phyloP scores from a whole-genome alignment of 2,113 vertebrate species.

The Oreochromis niloticus region DNA sequence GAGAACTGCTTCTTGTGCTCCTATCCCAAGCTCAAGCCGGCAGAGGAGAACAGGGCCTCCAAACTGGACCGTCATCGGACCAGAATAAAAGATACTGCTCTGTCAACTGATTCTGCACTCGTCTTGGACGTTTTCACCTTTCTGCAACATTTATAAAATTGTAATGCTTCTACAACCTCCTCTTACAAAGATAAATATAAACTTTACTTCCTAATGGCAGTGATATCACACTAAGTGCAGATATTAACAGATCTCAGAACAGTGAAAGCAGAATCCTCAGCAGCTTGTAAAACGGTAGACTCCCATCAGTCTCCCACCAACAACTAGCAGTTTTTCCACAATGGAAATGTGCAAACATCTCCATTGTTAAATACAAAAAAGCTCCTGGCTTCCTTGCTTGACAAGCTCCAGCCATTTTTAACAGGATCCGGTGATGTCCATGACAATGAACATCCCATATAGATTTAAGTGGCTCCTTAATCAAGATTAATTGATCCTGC shows the following conservation, averaged over 20 bases:
- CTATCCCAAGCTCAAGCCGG: neutral
- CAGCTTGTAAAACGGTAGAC: neutral
- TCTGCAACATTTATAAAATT: neutral
- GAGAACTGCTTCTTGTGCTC: neutral
- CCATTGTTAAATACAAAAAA: neutral
- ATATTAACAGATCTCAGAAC: neutral
- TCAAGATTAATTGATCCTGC: neutral
- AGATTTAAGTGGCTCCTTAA: neutral
- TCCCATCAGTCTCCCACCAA: neutral
- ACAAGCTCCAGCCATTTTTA: neutral
- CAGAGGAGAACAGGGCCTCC: neutral
- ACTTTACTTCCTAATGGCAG: neutral
- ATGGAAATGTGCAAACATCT: neutral
- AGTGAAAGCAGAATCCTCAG: neutral
- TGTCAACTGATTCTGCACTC: neutral
- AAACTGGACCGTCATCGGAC: accelerated
- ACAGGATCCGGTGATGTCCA: neutral
- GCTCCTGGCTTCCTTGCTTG: neutral
- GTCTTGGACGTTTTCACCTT: neutral
- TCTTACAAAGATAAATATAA: neutral
- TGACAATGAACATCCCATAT: neutral
- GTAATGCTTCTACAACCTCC: neutral
- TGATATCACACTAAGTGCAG: neutral
- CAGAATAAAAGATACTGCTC: neutral
- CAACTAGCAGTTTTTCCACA: neutral